phyloP scores from a whole-genome alignment of 2,113 vertebrate species.

The Halichoeres trimaculatus region DNA sequence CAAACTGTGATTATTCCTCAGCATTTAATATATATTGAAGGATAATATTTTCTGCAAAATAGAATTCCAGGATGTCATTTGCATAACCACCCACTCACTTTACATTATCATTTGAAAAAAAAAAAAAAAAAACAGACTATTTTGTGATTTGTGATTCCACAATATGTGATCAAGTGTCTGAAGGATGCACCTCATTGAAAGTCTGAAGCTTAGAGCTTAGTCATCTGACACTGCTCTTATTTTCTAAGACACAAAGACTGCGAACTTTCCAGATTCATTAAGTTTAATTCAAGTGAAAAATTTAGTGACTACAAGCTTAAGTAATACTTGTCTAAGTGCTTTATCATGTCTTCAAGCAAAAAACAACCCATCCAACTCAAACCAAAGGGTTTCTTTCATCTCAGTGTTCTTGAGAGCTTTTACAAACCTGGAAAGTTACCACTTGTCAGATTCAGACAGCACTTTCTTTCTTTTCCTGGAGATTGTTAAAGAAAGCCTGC shows the following conservation, averaged over 20 bases:
- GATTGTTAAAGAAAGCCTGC: background rate
- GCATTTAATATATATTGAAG: too few relatives aligned
- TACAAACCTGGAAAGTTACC: background rate
- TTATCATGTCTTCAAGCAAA: background rate
- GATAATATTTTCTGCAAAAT: too few relatives aligned
- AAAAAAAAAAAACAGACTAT: background rate
- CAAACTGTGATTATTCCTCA: too few relatives aligned
- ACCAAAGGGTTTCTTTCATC: background rate
- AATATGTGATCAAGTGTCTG: background rate
- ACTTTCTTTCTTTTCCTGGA: background rate
- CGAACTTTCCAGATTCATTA: too few relatives aligned
- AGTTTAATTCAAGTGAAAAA: background rate
- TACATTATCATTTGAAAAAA: too few relatives aligned
- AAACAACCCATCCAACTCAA: background rate
- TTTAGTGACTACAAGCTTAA: background rate
- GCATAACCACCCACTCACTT: too few relatives aligned
- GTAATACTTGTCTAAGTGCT: too few relatives aligned
- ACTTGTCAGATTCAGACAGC: background rate
- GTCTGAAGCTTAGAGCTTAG: background rate
- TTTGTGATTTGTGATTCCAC: background rate
- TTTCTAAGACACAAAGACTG: background rate
- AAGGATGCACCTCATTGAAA: background rate
- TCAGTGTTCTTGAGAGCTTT: background rate
- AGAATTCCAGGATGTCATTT: too few relatives aligned
- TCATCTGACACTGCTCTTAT: background rate